Percentiles rank a stretch among this genome's conserved stretches.
Conservation (phyloP, 2,797 vertebrate species). For the Sebastes trivittatus region DNA sequence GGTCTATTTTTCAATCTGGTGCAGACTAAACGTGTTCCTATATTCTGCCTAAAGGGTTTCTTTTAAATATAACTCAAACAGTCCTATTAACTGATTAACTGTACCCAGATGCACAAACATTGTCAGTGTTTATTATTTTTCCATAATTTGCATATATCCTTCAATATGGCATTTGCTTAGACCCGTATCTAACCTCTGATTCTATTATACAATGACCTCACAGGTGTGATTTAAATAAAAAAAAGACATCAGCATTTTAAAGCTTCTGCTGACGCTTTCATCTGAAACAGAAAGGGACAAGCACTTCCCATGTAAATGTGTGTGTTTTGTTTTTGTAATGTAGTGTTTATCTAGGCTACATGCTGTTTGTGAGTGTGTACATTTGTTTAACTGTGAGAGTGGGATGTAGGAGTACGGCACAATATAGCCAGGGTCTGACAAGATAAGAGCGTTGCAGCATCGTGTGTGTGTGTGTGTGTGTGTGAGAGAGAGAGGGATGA, state of each 20-base stretch:
- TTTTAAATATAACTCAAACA: background rate
- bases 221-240: background rate
- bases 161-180: background rate
- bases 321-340: background rate
- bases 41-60: background rate
- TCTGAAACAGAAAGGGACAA: background rate
- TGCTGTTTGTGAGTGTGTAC: background rate
- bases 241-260: background rate
- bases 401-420: conserved; percentile 23
- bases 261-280: background rate
- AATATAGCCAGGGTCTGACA: conserved; percentile 33
- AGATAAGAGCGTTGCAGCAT: conserved; percentile 31
- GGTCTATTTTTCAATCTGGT: background rate
- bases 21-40: background rate
- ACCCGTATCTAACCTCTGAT: background rate
- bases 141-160: background rate
- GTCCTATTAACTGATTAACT: background rate
- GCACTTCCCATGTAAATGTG: background rate
- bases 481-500: background rate
- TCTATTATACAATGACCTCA: background rate
- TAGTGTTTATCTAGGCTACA: background rate
- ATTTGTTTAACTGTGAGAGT: background rate
- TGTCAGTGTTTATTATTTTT: background rate
- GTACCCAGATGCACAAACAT: background rate
- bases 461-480: conserved; percentile 16